These are phyloP conservation scores for Uropetala carovei DNA, from an alignment of 2,888 invertebrate species.

Conservation along the genomic window DNA sequence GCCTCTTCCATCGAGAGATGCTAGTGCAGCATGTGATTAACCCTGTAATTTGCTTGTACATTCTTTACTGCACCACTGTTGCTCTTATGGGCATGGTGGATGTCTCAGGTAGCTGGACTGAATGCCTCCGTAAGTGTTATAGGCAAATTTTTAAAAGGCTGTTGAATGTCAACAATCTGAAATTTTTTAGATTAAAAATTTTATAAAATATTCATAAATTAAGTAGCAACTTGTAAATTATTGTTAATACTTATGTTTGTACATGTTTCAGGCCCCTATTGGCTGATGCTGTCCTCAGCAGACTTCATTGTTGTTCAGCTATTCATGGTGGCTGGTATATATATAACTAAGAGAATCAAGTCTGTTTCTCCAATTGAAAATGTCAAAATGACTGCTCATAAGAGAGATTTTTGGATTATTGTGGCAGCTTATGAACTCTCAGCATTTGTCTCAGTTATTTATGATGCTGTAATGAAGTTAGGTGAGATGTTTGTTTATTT, in stretches of 20 bases:
- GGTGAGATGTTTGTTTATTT: slow-evolving; percentile 69
- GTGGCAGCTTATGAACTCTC: slow-evolving; percentile 76
- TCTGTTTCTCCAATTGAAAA: slow-evolving; percentile 71
- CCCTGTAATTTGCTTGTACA: slow-evolving; percentile 74
- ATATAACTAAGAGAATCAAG: slow-evolving; percentile 73
- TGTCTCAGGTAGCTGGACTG: slow-evolving; percentile 75
- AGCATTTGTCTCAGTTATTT: slow-evolving; percentile 73
- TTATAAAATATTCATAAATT: background rate
- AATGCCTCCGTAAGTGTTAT: slow-evolving; percentile 75
- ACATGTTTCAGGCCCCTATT: slow-evolving; percentile 75
- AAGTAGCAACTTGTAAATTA: background rate
- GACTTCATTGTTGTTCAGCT: slow-evolving; percentile 76
- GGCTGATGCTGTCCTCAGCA: slow-evolving; percentile 76
- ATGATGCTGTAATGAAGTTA: slow-evolving; percentile 72
- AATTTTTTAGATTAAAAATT: background rate
- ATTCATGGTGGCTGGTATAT: slow-evolving; percentile 76
- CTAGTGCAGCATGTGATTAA: slow-evolving; percentile 74
- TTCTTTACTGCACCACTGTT: slow-evolving; percentile 75
- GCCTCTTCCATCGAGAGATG: slow-evolving; percentile 75
- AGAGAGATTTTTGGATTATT: slow-evolving; percentile 76
- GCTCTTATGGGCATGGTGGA: slow-evolving; percentile 76
- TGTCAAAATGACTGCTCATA: slow-evolving; percentile 74
- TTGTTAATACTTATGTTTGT: background rate
- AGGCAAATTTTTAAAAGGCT: background rate
- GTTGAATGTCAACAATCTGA: background rate